Evolutionary conservation across 2,113 vertebrate species (phyloP).

Genomic region (Emberiza fucata): DNA sequence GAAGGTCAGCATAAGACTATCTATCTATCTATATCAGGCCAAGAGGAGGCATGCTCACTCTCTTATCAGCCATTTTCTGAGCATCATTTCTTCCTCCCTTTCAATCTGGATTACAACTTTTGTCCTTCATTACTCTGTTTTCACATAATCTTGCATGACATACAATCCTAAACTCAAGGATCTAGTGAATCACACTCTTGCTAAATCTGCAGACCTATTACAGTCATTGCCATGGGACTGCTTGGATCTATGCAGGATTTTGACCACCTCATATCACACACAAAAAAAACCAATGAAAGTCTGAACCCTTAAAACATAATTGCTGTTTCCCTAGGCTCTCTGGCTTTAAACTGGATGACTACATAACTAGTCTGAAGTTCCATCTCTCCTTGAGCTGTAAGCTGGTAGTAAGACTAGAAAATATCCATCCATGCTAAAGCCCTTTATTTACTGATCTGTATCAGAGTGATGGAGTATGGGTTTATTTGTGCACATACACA

Average conservation of each 20-base stretch:
- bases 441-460: not conserved
- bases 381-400: not conserved
- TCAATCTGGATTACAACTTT: not conserved
- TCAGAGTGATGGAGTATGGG: not conserved
- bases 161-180: not conserved
- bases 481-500: not conserved
- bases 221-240: not conserved
- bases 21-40: not conserved
- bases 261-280: not conserved
- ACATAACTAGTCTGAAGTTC: not conserved
- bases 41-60: rapidly evolving
- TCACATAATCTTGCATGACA: not conserved
- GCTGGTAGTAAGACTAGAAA: not conserved
- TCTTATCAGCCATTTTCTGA: not conserved
- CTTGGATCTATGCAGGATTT: not conserved
- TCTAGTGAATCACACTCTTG: not conserved
- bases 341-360: not conserved
- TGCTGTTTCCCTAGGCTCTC: not conserved
- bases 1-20: not conserved
- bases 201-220: not conserved
- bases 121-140: not conserved
- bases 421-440: not conserved
- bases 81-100: not conserved
- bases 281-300: not conserved
- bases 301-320: not conserved